Base-by-base conservation (phyloP, 1,140 invertebrate species). In the Cotesia vestalis region DNA sequence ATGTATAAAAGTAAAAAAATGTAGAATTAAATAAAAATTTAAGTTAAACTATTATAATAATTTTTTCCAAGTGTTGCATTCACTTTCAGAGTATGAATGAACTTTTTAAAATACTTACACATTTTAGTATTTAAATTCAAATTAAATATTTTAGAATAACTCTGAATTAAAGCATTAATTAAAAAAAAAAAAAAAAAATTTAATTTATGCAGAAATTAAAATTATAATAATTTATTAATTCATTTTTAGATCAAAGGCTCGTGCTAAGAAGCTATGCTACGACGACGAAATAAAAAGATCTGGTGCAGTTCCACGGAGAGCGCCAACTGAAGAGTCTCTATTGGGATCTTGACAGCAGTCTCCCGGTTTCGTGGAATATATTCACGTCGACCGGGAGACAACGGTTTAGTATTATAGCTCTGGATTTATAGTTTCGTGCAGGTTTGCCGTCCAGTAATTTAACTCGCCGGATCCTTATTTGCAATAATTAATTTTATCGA, bases 341-440 rank as follows among this genome's bases (percentile, higher is more conserved):
- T 80, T 89, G 12, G 87, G 85, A 3, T 83, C 87, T 81, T 95
- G 94, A 91, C 94, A 94, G 91, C 93, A 94, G 78, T 92, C 91
- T 83, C 91, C 92, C 85, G 92, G 93, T 86, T 94, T 92, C 89
- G 94, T 95, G 89, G 94, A 95, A 83, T 95, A 93, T 83, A 95
- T 95, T 80, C 93, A 94, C 87, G 93, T 95, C 84, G 94, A 95
- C 88, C 91, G 93, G 82, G 94, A 95, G 87, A 95, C 94, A 78
- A 95, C 94, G 74, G 94, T 95, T 88, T 95, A 86, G 80, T 73
- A 27, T 75, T 59, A 62, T 80, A 72, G 78, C 46, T 57, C 59
- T 36, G 17, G 8, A 66, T 62, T 17, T 52, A 51, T 74, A 78
- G 78, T 76, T 84, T 74, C 78, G 75, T 79, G 71, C 81, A 84